Evolutionary conservation across 2,797 vertebrate species (phyloP), one percentile per base, ranked within the genome.

Genomic region (Falco novaeseelandiae): DNA sequence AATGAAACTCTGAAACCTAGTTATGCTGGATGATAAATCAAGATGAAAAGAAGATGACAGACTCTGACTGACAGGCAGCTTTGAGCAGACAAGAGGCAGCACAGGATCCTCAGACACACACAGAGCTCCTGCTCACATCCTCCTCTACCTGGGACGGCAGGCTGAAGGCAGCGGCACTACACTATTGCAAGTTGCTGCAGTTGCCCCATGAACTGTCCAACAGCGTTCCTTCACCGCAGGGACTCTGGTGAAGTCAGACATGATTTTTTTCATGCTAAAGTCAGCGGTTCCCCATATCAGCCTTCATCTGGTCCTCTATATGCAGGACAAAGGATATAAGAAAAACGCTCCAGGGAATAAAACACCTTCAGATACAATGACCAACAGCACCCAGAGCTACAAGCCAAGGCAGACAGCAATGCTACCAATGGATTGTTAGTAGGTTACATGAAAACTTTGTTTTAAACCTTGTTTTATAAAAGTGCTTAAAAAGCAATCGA

Each of bases 21-120:
- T 97, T 96, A 95, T 40, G 72, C 84, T 72, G 58, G 93, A 76
- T 88, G 69, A 96, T 97, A 96, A 97, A 97, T 98, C 93, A 96
- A 94, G 96, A 94, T 57, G 94, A 96, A 96, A 91, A 49, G 77
- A 77, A 77, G 89, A 38, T 90, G 97, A 97, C 90, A 91, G 94
- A 42, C 51, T 21, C 54, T 63, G 96, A 97, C 23, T 30, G 83
- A 96, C 91, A 81, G 95, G 54, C 89, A 90, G 93, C 67, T 59
- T 46, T 40, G 59, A 66, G 92, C 36, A 76, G 79, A 73, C 22
- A 46, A 51, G 29, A 71, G 34, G 38, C 92, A 83, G 70, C 59
- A 40, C 54, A 62, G 85, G 77, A 62, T 61, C 87, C 83, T 20
- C 66, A 74, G 20, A 36, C 57, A 42, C 86, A 83, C 72, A 11